Base-by-base conservation (phyloP, 2,113 vertebrate species). In the Acanthochromis polyacanthus region DNA sequence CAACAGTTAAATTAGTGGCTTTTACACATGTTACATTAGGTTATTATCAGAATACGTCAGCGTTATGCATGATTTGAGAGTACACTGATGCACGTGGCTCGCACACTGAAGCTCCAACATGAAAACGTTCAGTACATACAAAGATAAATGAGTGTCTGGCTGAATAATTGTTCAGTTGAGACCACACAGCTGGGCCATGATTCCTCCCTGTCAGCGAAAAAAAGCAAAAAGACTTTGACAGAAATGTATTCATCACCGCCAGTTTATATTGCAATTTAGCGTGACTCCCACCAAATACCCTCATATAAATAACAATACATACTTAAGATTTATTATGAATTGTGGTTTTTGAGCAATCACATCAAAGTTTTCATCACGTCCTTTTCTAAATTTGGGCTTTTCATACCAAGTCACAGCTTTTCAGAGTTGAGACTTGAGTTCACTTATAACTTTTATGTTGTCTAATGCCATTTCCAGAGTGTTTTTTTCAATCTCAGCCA, bases 201-300 rank as follows among this genome's bases (percentile, higher is more conserved):
- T 80, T 61, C 25, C 30, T 32, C 22, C 23, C 23, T 46, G 62
- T 79, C 32, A 77, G 61, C 0, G 3, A 63, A 66, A 71, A 25
- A 63, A 45, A 5, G 7, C 6, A 28, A 25, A 51, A 71, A 55
- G 14, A 50, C 46, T 77, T 50, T 17, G 25, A 75, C n/a, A 52
- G 11, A 77, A 48, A 53, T 71, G 2, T 16, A 46, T 80, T 86
- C 80, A 60, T 61, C 52, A 51, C 61, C 75, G 68, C 74, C 22
- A 22, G 52, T 83, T 81, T 87, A 84, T 85, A 63, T 87, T 86
- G 60, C 75, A 79, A 65, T 69, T 84, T 68, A 56, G 59, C 32
- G n/a, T 52, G 17, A 76, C 61, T 77, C 58, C 52, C 50, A 43
- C 71, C 70, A 77, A 85, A 82, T 81, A 75, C 48, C 52, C 43